Conservation (phyloP, 2,113 vertebrate genomes). For the Pteropus alecto region DNA sequence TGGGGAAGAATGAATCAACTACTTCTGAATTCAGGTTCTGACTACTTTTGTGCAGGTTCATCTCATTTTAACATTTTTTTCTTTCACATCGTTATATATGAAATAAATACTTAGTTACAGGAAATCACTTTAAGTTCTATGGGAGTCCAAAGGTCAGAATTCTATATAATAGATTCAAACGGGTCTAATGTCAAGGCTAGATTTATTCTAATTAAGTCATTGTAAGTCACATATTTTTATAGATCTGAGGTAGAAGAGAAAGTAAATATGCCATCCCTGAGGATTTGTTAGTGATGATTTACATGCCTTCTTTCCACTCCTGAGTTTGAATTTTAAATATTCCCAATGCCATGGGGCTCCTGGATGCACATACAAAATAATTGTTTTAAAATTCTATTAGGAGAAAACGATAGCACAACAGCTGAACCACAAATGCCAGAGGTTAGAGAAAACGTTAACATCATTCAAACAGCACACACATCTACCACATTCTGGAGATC, state of each 20-base stretch:
- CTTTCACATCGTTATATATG: neutral
- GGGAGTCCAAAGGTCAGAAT: slow-evolving; percentile 30
- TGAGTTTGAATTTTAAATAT: slow-evolving; percentile 65
- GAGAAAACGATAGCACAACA: neutral
- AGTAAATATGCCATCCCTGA: slow-evolving; percentile 24
- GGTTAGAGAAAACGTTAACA: neutral
- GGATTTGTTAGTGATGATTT: slow-evolving; percentile 65
- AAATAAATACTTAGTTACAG: slow-evolving; percentile 57
- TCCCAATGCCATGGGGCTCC: slow-evolving; percentile 22
- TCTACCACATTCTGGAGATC: neutral
- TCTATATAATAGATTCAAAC: slow-evolving; percentile 13
- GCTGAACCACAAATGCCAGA: slow-evolving; percentile 3
- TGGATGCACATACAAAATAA: slow-evolving; percentile 48
- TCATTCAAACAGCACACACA: neutral
- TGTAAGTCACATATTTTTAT: slow-evolving; percentile 39
- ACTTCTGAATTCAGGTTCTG: slow-evolving; percentile 11
- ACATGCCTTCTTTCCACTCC: slow-evolving; percentile 35
- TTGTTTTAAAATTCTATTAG: slow-evolving; percentile 68
- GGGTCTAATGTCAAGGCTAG: neutral
- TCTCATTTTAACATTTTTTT: slow-evolving; percentile 25
- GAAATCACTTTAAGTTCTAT: slow-evolving; percentile 56
- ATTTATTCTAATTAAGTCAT: slow-evolving; percentile 67
- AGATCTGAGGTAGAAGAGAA: slow-evolving; percentile 36
- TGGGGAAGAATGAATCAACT: neutral
- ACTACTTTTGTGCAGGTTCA: neutral